Evolutionary conservation across 2,888 invertebrate species (phyloP).

Genomic region (Ochropacha duplaris): DNA sequence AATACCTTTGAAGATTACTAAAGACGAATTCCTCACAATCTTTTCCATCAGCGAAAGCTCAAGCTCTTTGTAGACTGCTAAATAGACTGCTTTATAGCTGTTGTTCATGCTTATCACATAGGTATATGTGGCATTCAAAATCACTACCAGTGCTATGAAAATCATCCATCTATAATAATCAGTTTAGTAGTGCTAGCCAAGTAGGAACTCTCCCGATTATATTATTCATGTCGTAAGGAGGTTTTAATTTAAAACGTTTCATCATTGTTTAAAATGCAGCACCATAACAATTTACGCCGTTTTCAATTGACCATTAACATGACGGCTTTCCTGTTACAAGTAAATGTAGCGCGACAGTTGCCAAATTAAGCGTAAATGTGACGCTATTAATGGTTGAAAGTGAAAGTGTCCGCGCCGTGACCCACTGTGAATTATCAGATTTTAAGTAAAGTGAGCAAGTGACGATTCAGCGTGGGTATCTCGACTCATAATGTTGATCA

Average conservation of each 20-base stretch:
- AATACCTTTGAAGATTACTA: no score
- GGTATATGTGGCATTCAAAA: no score
- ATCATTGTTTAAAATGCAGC: not conserved
- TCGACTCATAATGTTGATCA: not conserved
- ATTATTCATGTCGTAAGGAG: no score
- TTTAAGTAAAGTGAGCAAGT: not conserved
- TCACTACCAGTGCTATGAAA: no score
- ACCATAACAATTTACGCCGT: not conserved
- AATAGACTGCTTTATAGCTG: no score
- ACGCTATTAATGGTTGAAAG: conserved; percentile 9
- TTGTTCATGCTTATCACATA: no score
- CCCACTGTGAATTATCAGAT: not conserved
- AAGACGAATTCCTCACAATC: no score
- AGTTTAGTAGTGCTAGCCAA: no score
- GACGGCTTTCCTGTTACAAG: not conserved
- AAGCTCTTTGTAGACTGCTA: no score
- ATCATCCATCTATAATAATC: no score
- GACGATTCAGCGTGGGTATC: not conserved
- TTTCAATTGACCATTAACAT: not conserved
- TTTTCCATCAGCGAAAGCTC: no score
- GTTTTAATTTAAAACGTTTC: not conserved
- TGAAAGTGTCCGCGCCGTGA: conserved; percentile 16
- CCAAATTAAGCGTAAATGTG: conserved; percentile 12
- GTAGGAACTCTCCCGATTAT: no score
- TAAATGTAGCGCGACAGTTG: conserved; percentile 6